Percentiles rank a stretch among this genome's conserved stretches.
These are phyloP conservation scores for Ctenochaetus hawaiiensis DNA, from an alignment of 2,797 vertebrate species.

Conservation along the genomic window DNA sequence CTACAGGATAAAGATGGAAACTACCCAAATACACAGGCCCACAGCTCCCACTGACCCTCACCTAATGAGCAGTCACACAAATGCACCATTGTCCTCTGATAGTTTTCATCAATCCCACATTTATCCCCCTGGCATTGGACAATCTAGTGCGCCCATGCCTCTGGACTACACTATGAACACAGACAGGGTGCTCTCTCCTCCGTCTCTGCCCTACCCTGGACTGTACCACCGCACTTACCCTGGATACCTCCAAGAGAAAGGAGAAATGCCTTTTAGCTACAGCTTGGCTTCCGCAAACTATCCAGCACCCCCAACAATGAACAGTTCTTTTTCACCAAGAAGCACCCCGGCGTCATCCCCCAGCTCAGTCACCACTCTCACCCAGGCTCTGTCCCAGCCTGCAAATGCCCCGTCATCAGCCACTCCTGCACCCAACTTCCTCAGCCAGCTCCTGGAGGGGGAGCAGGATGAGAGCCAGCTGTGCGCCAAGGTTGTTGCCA, in stretches of 20 bases:
- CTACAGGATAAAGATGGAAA: constrained; percentile 82
- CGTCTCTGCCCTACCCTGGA: constrained; percentile 61
- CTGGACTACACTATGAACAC: constrained; percentile 73
- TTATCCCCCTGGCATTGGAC: constrained; percentile 61
- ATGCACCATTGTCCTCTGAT: constrained; percentile 57
- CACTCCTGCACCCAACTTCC: constrained; percentile 58
- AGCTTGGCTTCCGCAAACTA: constrained; percentile 46
- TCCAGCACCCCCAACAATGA: constrained; percentile 20
- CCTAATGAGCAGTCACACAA: constrained; percentile 47
- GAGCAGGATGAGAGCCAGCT: constrained; percentile 86
- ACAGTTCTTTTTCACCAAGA: constrained; percentile 47
- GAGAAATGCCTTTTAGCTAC: constrained; percentile 63
- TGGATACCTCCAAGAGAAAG: constrained; percentile 70
- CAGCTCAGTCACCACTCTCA: constrained; percentile 37
- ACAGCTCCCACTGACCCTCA: constrained; percentile 66
- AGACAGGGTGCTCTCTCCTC: constrained; percentile 60
- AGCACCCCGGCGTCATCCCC: constrained; percentile 45
- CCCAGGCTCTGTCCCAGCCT: constrained; percentile 22
- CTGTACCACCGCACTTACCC: constrained; percentile 50
- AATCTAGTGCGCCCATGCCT: constrained; percentile 55
- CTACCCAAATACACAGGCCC: constrained; percentile 63
- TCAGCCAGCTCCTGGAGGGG: constrained; percentile 81
- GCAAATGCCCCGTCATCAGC: constrained; percentile 11
- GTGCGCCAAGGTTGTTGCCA: constrained; percentile 83
- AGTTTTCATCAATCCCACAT: constrained; percentile 72